These are phyloP conservation scores for Altica lythri DNA, from an alignment of 2,888 invertebrate genomes.

Conservation along the genomic window DNA sequence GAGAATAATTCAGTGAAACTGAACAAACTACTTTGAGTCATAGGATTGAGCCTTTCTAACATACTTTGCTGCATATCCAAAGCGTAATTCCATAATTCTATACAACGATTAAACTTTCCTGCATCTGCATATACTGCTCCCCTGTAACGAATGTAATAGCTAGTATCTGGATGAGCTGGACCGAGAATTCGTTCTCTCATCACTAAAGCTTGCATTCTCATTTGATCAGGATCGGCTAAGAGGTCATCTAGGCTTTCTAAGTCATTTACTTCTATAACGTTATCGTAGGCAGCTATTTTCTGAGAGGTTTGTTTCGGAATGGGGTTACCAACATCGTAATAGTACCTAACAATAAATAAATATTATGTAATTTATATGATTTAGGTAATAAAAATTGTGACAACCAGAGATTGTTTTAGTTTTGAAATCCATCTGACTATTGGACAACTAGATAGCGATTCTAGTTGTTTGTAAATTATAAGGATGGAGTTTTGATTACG, in stretches of 20 bases:
- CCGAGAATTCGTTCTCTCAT: constrained; percentile 88
- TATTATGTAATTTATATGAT: neutral
- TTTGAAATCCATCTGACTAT: too few species aligned
- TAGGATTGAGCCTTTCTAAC: constrained; percentile 88
- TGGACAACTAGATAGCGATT: too few species aligned
- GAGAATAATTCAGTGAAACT: constrained; percentile 94
- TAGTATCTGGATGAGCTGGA: constrained; percentile 95
- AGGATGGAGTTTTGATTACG: too few species aligned
- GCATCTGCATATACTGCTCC: constrained; percentile 84
- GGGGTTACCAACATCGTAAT: constrained; percentile 62
- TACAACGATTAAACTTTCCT: constrained; percentile 87
- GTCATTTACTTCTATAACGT: constrained; percentile 80
- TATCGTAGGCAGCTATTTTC: constrained; percentile 86
- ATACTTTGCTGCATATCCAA: constrained; percentile 94
- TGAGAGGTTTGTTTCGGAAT: constrained; percentile 73
- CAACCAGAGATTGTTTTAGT: too few species aligned
- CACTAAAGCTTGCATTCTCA: constrained; percentile 93
- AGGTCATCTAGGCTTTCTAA: constrained; percentile 81
- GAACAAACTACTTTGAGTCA: constrained; percentile 92
- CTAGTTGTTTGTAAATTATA: too few species aligned
- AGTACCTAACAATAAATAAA: neutral
- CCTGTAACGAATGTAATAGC: constrained; percentile 88
- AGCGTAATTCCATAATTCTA: constrained; percentile 95
- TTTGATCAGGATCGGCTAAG: constrained; percentile 91
- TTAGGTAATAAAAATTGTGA: neutral